A percentile compares a stretch with the other conserved stretches of the same genome.
These are phyloP conservation scores for Norana najaformis DNA, from an alignment of 2,888 invertebrate species.

Conservation along the genomic window DNA sequence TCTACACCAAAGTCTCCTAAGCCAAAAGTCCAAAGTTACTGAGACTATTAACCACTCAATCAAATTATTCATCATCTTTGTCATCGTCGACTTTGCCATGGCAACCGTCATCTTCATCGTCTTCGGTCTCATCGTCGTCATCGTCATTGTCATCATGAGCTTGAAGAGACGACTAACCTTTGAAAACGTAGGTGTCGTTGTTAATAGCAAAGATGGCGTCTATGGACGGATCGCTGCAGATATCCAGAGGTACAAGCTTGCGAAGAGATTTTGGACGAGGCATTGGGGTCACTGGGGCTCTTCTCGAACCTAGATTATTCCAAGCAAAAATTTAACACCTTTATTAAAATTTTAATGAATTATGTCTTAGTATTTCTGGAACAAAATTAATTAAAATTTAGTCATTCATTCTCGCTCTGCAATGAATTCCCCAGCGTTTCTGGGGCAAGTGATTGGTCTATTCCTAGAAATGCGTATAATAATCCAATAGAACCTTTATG, in stretches of 20 bases:
- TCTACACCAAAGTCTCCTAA: too few species aligned
- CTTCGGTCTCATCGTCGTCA: neutral
- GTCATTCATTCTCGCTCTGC: neutral
- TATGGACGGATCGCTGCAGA: neutral
- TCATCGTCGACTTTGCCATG: neutral
- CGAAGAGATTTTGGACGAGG: neutral
- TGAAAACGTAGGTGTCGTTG: neutral
- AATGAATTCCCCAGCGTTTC: neutral
- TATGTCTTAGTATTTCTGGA: too few species aligned
- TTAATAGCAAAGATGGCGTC: slow-evolving; percentile 18
- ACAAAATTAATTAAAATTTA: neutral
- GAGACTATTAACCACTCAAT: too few species aligned
- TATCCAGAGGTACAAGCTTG: neutral
- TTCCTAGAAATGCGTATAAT: neutral
- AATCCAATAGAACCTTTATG: too few species aligned
- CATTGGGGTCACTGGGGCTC: neutral
- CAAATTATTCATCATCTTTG: too few species aligned
- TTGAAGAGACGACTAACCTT: slow-evolving; percentile 22
- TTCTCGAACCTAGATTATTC: neutral
- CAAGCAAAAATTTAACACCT: neutral
- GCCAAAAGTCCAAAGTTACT: too few species aligned
- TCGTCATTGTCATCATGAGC: neutral
- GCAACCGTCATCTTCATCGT: neutral
- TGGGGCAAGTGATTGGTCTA: neutral
- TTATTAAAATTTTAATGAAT: neutral